Evolutionary conservation across 2,113 vertebrate genomes (phyloP), one percentile per base, ranked within the genome.

Genomic region (Genyomyrus donnyi): DNA sequence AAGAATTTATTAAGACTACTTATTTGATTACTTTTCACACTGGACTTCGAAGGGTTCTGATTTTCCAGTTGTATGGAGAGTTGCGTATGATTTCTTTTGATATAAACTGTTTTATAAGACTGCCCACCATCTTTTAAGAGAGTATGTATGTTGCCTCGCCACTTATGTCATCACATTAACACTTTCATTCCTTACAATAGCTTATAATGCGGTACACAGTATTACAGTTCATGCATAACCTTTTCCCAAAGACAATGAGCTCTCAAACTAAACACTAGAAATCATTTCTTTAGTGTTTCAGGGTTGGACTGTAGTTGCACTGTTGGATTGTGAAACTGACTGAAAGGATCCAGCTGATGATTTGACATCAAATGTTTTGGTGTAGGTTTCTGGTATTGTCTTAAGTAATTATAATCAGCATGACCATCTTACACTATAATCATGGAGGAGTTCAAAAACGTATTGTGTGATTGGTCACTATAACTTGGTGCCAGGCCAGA

Each of bases 401-500:
- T 88, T 89, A 87, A 92, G 85, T 70, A 39, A 91, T 90, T 91
- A 91, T 92, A 50, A 66, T 89, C 66, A 88, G 88, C 90, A 93
- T 13, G 49, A 24, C 52, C 27, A 13, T 11, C 87, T 89, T 91
- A 92, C 89, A 89, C 90, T 92, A 91, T 83, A 52, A 91, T 90
- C 87, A 90, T 88, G 89, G 70, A 35, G 15, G 11, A 87, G 89
- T 74, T 86, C 27, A 88, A 74, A 27, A 91, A 90, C 94, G 93
- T 93, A 93, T 92, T 90, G 90, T 88, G 74, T 31, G 27, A 17
- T 62, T 89, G 9, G 88, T 93, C 91, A 90, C 90, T 90, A 53
- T 27, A 31, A 85, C 90, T 91, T 56, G 56, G 90, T 91, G 90
- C 62, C 88, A 88, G 89, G 2, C 19, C 77, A 21, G 90, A 21